A percentile compares a stretch with the other conserved stretches of the same genome.
Evolutionary conservation across 53 echinoderm and acorn worm genomes (phyloP).

Genomic region (Glandiceps talaboti): DNA sequence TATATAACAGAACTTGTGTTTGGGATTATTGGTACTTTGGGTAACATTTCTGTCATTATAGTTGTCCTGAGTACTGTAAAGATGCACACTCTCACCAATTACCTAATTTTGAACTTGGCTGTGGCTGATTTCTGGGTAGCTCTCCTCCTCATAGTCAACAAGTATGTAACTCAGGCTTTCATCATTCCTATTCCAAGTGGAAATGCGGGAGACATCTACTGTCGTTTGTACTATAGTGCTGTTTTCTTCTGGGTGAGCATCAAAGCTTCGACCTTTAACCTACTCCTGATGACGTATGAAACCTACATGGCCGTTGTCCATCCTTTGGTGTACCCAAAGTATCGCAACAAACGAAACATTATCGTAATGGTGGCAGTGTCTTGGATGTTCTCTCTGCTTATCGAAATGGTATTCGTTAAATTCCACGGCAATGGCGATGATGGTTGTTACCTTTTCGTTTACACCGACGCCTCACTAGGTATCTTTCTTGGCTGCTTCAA

Average conservation of each 20-base stretch:
- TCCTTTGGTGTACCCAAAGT: slow-evolving; percentile 60
- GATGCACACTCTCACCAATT: slow-evolving; percentile 88
- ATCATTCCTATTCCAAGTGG: slow-evolving; percentile 22
- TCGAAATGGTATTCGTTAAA: slow-evolving; percentile 63
- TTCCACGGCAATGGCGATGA: slow-evolving; percentile 59
- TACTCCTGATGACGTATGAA: slow-evolving; percentile 75
- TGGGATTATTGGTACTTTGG: slow-evolving; percentile 70
- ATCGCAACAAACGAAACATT: slow-evolving; percentile 52
- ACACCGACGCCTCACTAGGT: slow-evolving; percentile 18
- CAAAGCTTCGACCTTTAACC: slow-evolving; percentile 89
- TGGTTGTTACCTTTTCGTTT: slow-evolving; percentile 25
- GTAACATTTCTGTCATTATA: slow-evolving; percentile 67
- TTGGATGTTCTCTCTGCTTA: slow-evolving; percentile 58
- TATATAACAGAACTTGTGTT: slow-evolving; percentile 34
- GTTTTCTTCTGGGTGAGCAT: slow-evolving; percentile 88
- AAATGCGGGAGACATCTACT: slow-evolving; percentile 61
- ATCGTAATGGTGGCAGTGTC: slow-evolving; percentile 36
- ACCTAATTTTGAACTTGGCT: slow-evolving; percentile 82
- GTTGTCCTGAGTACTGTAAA: slow-evolving; percentile 71
- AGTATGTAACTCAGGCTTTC: slow-evolving; percentile 57
- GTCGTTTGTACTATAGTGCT: slow-evolving; percentile 57
- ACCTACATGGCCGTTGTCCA: slow-evolving; percentile 85
- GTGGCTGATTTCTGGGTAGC: slow-evolving; percentile 68
- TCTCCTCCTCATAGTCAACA: slow-evolving; percentile 64
- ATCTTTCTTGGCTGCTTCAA: slow-evolving; percentile 55